Evolutionary conservation across 2,888 invertebrate genomes (phyloP).

Genomic region (Liposcelis brunnea): DNA sequence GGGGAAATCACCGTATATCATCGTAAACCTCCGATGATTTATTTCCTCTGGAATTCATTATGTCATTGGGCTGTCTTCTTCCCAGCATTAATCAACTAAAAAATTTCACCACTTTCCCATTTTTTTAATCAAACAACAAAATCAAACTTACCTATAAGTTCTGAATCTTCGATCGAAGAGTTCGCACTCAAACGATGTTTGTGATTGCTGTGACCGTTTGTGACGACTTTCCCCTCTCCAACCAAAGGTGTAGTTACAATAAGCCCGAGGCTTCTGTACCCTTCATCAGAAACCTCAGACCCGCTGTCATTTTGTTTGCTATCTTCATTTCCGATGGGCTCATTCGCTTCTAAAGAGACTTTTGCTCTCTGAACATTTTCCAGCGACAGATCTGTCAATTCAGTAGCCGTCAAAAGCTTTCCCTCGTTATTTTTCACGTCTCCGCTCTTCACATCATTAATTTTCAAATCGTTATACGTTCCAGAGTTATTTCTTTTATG

Average conservation of each 20-base stretch:
- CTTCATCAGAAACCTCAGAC: constrained; percentile 71
- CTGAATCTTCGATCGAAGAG: neutral
- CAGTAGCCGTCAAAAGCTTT: neutral
- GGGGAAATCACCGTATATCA: no score
- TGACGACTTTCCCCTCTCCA: constrained; percentile 27
- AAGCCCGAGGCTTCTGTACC: constrained; percentile 56
- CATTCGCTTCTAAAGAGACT: constrained; percentile 7
- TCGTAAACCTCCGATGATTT: no score
- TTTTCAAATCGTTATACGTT: no score
- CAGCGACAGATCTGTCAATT: neutral
- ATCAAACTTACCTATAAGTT: neutral
- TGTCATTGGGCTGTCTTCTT: no score
- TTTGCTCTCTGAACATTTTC: no score
- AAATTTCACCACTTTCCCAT: no score
- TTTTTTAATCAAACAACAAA: no score
- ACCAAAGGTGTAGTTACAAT: constrained; percentile 38
- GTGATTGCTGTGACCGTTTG: constrained; percentile 14
- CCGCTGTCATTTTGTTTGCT: constrained; percentile 60
- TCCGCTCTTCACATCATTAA: no score
- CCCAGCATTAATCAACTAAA: no score
- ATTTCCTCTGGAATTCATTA: no score
- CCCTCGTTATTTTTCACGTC: neutral
- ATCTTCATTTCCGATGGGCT: constrained; percentile 22
- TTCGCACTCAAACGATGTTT: neutral
- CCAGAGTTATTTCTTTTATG: no score